Base-by-base conservation (phyloP, 2,113 vertebrate species). In the Meriones unguiculatus region DNA sequence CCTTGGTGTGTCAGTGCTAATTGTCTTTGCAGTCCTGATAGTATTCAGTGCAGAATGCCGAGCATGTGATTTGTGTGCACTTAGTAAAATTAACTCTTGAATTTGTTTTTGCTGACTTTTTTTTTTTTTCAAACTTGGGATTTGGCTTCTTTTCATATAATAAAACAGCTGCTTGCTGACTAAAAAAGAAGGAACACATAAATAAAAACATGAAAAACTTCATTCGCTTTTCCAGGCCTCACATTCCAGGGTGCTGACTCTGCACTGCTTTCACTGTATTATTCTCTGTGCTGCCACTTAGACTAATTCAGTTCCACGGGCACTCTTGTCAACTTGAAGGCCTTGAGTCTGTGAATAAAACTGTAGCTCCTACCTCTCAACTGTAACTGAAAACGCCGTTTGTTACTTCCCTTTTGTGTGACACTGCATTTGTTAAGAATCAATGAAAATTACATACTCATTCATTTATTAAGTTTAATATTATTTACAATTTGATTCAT, bases 81-180 rank as follows among this genome's bases (percentile, higher is more conserved):
- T 89, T 95, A 91, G 67, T 72, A 28, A 46, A 87, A 78, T 59
- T 41, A 89, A 73, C 25, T 52, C n/a, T 81, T 90, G 73, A 92
- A 50, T 86, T 62, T 52, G 89, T 78, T 90, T 93, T 94, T 97
- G 91, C 95, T 87, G 50, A 90, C 22, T 85, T 64, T 25, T n/a
- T 59, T n/a, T 59, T 62, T 67, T 25, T 35, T n/a, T 41, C 54
- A 70, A 52, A 90, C 46, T 85, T 70, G 86, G 91, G 0, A 24
- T 92, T 92, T 96, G n/a, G 17, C 13, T 95, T 92, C 20, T 1
- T n/a, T 90, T 28, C 70, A 35, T 80, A 52, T 59, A 91, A 92
- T 89, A 96, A 95, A 90, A 70, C 77, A 97, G 73, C 41, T 95
- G 87, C 80, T 91, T 95, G 78, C 59, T 95, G 52, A 54, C 89